Evolutionary conservation across 1,140 invertebrate species (phyloP).

Genomic region (Archivesica marissinica): DNA sequence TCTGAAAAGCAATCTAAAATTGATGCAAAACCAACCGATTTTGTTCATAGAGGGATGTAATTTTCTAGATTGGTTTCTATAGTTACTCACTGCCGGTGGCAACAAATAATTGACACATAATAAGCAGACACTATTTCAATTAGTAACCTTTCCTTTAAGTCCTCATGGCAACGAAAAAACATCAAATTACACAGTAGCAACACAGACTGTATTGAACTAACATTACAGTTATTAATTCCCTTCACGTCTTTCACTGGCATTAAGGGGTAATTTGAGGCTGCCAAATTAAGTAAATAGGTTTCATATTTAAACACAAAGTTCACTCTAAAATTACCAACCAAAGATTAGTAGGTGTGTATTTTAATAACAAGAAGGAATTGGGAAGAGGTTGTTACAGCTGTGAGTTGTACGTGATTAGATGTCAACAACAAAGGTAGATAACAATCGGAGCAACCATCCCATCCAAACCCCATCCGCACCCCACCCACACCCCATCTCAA

Average conservation of each 20-base stretch:
- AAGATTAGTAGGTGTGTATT: too few relatives aligned
- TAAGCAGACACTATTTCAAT: constrained; percentile 45
- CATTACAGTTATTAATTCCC: neutral
- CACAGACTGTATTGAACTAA: neutral
- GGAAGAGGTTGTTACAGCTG: too few relatives aligned
- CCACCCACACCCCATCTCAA: too few relatives aligned
- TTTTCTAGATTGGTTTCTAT: constrained; percentile 46
- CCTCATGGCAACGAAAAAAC: constrained; percentile 13
- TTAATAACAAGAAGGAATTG: too few relatives aligned
- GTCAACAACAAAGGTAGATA: too few relatives aligned
- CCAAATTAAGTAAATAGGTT: too few relatives aligned
- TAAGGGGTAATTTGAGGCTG: too few relatives aligned
- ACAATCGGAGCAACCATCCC: too few relatives aligned
- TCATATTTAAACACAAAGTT: too few relatives aligned
- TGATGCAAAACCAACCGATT: constrained; percentile 33
- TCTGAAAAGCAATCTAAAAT: constrained; percentile 14
- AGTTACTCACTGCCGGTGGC: constrained; percentile 32
- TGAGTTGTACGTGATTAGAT: too few relatives aligned
- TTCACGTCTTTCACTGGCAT: neutral
- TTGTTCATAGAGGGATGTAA: constrained; percentile 36
- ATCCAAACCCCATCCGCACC: too few relatives aligned
- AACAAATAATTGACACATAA: constrained; percentile 57
- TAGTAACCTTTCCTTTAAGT: constrained; percentile 41
- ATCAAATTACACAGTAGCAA: constrained; percentile 20
- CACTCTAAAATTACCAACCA: too few relatives aligned